These are phyloP conservation scores for Drosophila erecta DNA, from an alignment of 1,140 invertebrate species.

Conservation along the genomic window DNA sequence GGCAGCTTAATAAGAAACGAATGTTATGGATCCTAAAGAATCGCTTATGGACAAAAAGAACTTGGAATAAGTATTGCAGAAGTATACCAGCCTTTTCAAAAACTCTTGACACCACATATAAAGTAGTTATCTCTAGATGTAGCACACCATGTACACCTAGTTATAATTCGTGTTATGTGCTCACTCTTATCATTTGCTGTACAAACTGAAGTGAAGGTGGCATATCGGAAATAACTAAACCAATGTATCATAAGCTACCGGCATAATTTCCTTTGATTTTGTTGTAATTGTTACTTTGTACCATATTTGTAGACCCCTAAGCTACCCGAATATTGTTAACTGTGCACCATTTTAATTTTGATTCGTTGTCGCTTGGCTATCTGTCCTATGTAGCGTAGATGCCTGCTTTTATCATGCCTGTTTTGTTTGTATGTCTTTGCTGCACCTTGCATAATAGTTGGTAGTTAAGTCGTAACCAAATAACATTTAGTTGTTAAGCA, in stretches of 20 bases:
- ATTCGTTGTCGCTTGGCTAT: slow-evolving; percentile 34
- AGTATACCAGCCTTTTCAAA: slow-evolving; percentile 30
- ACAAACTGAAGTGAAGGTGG: background rate
- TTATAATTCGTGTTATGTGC: slow-evolving; percentile 6
- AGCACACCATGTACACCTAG: slow-evolving; percentile 15
- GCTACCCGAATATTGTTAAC: slow-evolving; percentile 23
- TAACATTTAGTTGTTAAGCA: slow-evolving; percentile 33
- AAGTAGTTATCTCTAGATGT: slow-evolving; percentile 1
- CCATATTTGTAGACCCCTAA: slow-evolving; percentile 22
- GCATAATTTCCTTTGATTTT: slow-evolving; percentile 15
- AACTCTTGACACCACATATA: slow-evolving; percentile 11
- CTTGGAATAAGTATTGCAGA: slow-evolving; percentile 30
- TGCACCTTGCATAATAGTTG: slow-evolving; percentile 21
- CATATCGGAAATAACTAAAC: slow-evolving; percentile 8
- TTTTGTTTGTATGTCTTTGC: slow-evolving; percentile 33
- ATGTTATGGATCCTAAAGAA: background rate
- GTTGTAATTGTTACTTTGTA: slow-evolving; percentile 26
- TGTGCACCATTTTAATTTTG: slow-evolving; percentile 31
- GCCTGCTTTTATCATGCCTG: slow-evolving; percentile 28
- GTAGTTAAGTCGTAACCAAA: slow-evolving; percentile 31
- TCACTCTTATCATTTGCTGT: slow-evolving; percentile 16
- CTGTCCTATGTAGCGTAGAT: slow-evolving; percentile 45
- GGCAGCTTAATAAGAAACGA: too few species aligned
- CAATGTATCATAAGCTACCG: slow-evolving; percentile 27
- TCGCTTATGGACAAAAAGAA: slow-evolving; percentile 8